These are phyloP conservation scores for Eutrigla gurnardus DNA, from an alignment of 2,797 vertebrate species.

Conservation along the genomic window DNA sequence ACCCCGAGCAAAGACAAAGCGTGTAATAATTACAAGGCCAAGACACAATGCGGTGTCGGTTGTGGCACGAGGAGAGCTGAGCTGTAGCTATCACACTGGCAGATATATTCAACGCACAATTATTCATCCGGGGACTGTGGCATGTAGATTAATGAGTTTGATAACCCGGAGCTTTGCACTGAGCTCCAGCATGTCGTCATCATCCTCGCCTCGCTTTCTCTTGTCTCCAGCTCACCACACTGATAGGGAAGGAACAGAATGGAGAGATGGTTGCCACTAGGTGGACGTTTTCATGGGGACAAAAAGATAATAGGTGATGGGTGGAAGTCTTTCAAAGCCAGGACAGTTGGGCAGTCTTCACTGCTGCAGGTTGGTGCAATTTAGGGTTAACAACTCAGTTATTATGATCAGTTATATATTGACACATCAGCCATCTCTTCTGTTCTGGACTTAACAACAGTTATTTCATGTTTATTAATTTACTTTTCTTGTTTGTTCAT, in stretches of 20 bases:
- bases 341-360: not conserved
- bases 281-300: slow-evolving; percentile 39
- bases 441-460: not conserved
- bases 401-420: not conserved
- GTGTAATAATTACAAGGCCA: slow-evolving; percentile 91
- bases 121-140: slow-evolving; percentile 98
- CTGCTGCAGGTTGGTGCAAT: slow-evolving; percentile 6
- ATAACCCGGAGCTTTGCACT: slow-evolving; percentile 94
- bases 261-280: slow-evolving; percentile 50
- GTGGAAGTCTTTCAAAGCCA: slow-evolving; percentile 14
- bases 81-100: slow-evolving; percentile 96
- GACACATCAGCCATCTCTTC: not conserved
- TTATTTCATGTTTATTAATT: not conserved
- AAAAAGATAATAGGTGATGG: slow-evolving; percentile 8
- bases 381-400: not conserved
- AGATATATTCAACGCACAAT: slow-evolving; percentile 99
- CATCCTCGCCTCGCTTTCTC: slow-evolving; percentile 64
- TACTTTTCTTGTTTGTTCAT: not conserved
- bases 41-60: slow-evolving; percentile 85
- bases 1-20: slow-evolving; percentile 90
- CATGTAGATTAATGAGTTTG: slow-evolving; percentile 99
- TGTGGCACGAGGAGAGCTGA: slow-evolving; percentile 85
- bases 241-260: slow-evolving; percentile 68
- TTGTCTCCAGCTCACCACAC: slow-evolving; percentile 53
- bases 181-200: slow-evolving; percentile 87